A percentile compares a stretch with the other conserved stretches of the same genome.
These are phyloP conservation scores for Brachyistius frenatus DNA, from an alignment of 2,113 vertebrate genomes.

Conservation along the genomic window DNA sequence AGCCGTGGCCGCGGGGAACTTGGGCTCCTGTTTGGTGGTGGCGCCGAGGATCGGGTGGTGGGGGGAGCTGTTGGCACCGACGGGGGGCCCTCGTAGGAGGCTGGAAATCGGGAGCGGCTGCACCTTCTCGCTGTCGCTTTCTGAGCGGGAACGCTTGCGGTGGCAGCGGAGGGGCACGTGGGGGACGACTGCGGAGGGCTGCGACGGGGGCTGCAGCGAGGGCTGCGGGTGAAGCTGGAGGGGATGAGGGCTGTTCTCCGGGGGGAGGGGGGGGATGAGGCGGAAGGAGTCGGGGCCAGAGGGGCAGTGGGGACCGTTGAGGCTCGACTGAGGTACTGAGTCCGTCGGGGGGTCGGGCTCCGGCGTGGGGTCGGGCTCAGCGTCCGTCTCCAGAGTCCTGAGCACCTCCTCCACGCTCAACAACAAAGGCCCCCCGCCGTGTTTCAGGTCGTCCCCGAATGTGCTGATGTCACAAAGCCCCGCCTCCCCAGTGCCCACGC, in stretches of 20 bases:
- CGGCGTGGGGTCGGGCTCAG: conserved; percentile 67
- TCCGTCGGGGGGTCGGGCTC: conserved; percentile 77
- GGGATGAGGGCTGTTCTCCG: conserved; percentile 86
- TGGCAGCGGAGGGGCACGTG: conserved; percentile 89
- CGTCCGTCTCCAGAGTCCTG: conserved; percentile 93
- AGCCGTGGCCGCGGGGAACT: conserved; percentile 79
- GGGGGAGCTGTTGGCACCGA: conserved; percentile 86
- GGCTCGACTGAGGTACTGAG: conserved; percentile 84
- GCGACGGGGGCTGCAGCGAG: conserved; percentile 83
- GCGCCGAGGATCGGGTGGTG: conserved; percentile 85
- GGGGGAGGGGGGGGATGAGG: conserved; percentile 87
- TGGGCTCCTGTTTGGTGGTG: conserved; percentile 89
- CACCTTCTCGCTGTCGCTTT: conserved; percentile 98
- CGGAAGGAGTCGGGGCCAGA: conserved; percentile 77
- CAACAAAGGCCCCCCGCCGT: conserved; percentile 90
- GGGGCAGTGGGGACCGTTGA: conserved; percentile 86
- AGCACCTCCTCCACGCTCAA: conserved; percentile 97
- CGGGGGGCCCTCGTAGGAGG: conserved; percentile 88
- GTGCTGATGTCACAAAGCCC: conserved; percentile 90
- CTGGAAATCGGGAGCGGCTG: conserved; percentile 95
- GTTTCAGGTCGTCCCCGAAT: conserved; percentile 93
- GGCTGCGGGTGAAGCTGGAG: conserved; percentile 66
- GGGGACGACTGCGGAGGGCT: conserved; percentile 88
- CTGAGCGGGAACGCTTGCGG: conserved; percentile 95
- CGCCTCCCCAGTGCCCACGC: conserved; percentile 81